Evolutionary conservation across 2,797 vertebrate genomes (phyloP).

Genomic region (Falco biarmicus): DNA sequence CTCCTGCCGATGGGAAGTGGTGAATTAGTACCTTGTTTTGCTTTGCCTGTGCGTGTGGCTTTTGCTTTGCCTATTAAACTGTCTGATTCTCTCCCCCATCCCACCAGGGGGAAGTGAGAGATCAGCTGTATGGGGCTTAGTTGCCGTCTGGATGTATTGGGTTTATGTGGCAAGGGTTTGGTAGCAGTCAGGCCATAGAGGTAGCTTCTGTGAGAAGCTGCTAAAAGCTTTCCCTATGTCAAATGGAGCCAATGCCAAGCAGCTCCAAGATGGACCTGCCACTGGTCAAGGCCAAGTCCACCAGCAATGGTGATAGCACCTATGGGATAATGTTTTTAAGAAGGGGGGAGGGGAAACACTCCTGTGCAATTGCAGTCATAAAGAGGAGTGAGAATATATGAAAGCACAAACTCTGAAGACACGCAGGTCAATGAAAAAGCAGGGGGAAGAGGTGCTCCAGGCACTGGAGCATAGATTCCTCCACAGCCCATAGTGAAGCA

Average conservation of each 20-base stretch:
- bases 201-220: neutral
- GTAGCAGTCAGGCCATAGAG: no score
- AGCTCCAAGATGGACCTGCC: neutral
- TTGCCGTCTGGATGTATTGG: neutral
- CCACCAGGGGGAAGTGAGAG: neutral
- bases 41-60: no score
- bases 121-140: neutral
- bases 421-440: neutral
- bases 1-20: no score
- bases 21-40: no score
- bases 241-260: no score
- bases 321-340: neutral
- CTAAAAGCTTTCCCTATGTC: neutral
- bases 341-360: neutral
- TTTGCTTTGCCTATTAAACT: no score
- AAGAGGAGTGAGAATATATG: neutral
- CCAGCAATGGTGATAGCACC: neutral
- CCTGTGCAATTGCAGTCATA: no score
- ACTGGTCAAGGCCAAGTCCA: neutral
- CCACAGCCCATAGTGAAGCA: neutral
- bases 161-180: neutral
- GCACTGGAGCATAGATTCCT: neutral
- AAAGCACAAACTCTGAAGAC: neutral
- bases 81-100: no score
- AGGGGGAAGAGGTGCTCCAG: neutral